Conservation (phyloP, 2,113 vertebrate species). For the Strix uralensis region DNA sequence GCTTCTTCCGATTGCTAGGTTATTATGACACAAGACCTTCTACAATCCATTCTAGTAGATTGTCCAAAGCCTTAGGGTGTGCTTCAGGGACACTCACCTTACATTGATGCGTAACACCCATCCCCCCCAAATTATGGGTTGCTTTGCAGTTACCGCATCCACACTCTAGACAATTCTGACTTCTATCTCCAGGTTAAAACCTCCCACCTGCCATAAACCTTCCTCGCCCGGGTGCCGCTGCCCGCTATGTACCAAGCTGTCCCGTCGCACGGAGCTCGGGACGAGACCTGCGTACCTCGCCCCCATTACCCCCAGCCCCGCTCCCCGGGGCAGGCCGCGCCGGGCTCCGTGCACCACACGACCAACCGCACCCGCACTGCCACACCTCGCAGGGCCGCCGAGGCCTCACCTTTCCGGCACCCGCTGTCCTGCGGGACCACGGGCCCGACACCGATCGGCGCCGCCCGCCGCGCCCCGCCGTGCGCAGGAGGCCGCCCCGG, state of each 20-base stretch:
- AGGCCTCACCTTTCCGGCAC: not conserved
- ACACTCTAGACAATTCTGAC: fast-evolving
- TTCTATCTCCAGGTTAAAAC: fast-evolving
- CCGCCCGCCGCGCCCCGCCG: not conserved
- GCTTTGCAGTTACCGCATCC: too few relatives aligned
- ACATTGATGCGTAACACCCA: fast-evolving
- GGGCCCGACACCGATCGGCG: not conserved
- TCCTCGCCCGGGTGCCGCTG: too few relatives aligned
- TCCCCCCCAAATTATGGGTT: fast-evolving
- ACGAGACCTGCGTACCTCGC: fast-evolving
- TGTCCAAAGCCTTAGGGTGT: not conserved
- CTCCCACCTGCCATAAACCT: not conserved
- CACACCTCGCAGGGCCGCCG: fast-evolving
- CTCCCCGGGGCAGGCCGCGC: fast-evolving
- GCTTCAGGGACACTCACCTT: not conserved
- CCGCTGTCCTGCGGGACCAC: not conserved
- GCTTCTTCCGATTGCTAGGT: not conserved
- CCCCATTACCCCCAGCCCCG: fast-evolving
- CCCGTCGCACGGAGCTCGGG: fast-evolving
- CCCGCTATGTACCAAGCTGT: fast-evolving
- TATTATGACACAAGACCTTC: not conserved
- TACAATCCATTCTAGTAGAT: not conserved
- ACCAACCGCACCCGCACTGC: fast-evolving
- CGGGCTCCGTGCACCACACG: fast-evolving
- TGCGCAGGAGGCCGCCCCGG: too few relatives aligned